A percentile compares a stretch with the other conserved stretches of the same genome.
Conservation (phyloP, 1,140 invertebrate species). For the Anadara kagoshimensis region DNA sequence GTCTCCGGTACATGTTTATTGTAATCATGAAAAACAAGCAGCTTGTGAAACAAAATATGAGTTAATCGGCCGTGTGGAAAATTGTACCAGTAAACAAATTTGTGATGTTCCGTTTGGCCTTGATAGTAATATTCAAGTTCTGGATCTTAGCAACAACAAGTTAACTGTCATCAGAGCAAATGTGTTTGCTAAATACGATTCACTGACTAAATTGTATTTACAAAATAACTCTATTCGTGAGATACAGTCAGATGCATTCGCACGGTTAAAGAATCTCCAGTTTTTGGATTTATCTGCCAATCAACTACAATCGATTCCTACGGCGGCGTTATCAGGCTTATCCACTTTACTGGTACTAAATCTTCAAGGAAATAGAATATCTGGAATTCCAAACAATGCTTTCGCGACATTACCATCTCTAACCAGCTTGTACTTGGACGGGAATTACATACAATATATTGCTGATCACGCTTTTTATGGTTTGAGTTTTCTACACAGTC, state of each 20-base stretch:
- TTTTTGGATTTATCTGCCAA: constrained; percentile 65
- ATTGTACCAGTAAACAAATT: too few species aligned
- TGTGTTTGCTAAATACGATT: constrained; percentile 57
- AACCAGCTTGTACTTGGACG: constrained; percentile 53
- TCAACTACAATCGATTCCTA: constrained; percentile 50
- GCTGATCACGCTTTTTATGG: constrained; percentile 50
- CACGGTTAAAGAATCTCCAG: constrained; percentile 48
- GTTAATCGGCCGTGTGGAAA: too few species aligned
- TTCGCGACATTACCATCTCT: constrained; percentile 54
- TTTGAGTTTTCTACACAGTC: constrained; percentile 48
- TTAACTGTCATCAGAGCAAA: constrained; percentile 43
- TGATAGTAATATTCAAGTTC: constrained; percentile 52
- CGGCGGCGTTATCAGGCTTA: constrained; percentile 45
- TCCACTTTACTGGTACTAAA: constrained; percentile 46
- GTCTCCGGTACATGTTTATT: too few species aligned
- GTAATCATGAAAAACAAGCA: too few species aligned
- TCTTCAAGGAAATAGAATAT: constrained; percentile 60
- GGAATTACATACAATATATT: constrained; percentile 58
- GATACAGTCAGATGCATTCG: constrained; percentile 58
- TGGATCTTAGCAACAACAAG: constrained; percentile 60
- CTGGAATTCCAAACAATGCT: constrained; percentile 42
- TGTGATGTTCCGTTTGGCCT: constrained; percentile 55
- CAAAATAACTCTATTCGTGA: constrained; percentile 58
- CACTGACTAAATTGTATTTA: constrained; percentile 55
- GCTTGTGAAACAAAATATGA: too few species aligned